Evolutionary conservation across 2,888 invertebrate species (phyloP).

Genomic region (Parelbella ahira): DNA sequence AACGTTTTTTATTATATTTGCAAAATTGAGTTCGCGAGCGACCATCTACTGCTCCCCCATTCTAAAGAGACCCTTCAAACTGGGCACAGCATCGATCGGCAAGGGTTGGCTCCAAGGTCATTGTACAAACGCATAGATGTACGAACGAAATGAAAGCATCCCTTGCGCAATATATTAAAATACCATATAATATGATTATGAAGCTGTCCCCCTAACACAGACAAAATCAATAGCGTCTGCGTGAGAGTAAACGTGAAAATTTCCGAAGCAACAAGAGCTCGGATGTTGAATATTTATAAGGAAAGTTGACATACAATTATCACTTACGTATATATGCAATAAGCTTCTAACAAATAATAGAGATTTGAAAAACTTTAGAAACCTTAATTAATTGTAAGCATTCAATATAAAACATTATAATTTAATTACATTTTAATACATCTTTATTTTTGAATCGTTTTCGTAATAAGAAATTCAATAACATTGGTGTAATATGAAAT

Average conservation of each 20-base stretch:
- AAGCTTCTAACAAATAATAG: no score
- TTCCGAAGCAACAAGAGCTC: constrained; percentile 37
- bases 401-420: no score
- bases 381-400: no score
- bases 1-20: constrained; percentile 5
- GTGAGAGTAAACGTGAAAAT: constrained; percentile 61
- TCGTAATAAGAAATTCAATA: no score
- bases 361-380: no score
- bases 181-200: constrained; percentile 75
- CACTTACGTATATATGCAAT: no score
- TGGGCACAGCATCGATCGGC: constrained; percentile 32
- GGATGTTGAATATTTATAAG: background rate
- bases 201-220: constrained; percentile 77
- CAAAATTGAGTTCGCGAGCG: constrained; percentile 11
- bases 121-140: constrained; percentile 33
- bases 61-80: constrained; percentile 20
- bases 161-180: constrained; percentile 66
- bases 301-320: no score
- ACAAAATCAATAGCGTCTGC: constrained; percentile 79
- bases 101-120: constrained; percentile 56
- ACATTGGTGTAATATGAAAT: no score
- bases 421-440: no score
- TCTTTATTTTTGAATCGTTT: no score
- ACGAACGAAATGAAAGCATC: constrained; percentile 34
- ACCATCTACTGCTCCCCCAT: constrained; percentile 4